Evolutionary conservation across 2,797 vertebrate genomes (phyloP), one percentile per base, ranked within the genome.

Genomic region (Microctenopoma steveboyesi): DNA sequence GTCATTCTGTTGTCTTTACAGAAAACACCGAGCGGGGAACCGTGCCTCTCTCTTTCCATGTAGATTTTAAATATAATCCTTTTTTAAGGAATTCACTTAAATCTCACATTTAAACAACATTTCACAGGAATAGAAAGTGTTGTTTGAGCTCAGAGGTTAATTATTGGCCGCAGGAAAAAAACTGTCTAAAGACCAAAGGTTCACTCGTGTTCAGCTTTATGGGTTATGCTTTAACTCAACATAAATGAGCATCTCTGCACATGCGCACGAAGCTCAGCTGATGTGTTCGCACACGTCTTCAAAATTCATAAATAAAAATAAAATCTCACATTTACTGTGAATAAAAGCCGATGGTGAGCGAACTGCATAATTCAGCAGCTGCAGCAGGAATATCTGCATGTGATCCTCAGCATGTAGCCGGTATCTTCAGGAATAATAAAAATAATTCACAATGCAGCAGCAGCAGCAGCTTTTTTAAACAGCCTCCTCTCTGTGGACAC

Each of bases 281-380:
- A 4, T 18, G 25, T 16, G 22, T 49, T 11, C 10, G 16, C 42
- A 45, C 11, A 4, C 11, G 37, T 39, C 37, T 39, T 39, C 10
- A 39, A 39, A 39, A 11, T 39, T 39, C 37, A 39, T 22, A 42
- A 42, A 15, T 6, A 12, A 33, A 52, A 9, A 30, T 15, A 35
- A 77, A 67, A 37, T 4, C 50, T 55, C 54, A 48, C 35, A 61
- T 56, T 61, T 35, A 16, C 14, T 18, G 33, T 35, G 9, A 35
- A 35, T 53, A 35, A 35, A 35, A 57, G 48, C 40, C 1, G 22
- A 60, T 64, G 12, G 30, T 52, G 55, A 53, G 16, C 59, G 46
- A 63, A 48, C 64, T 72, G 71, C 72, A 82, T 69, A 54, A 75
- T 78, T 78, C 68, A 75, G 51, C 9, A 72, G 72, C 72, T 69